Evolutionary conservation across 2,113 vertebrate genomes (phyloP).

Genomic region (Gadus chalcogrammus): DNA sequence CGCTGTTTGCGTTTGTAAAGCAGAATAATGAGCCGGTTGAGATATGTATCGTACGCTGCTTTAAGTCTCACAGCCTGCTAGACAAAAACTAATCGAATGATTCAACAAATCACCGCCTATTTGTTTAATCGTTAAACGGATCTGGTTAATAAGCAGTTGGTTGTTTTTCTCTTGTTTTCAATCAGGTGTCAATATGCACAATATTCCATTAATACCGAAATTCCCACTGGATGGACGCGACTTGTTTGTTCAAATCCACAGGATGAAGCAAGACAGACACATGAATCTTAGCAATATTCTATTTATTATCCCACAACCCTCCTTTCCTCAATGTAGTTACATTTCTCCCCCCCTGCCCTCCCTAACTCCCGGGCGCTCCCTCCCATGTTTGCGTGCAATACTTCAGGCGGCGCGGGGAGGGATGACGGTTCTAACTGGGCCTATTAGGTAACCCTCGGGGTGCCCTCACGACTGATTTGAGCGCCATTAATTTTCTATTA

Average conservation of each 20-base stretch:
- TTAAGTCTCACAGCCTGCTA: slow-evolving; percentile 52
- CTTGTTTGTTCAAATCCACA: background rate
- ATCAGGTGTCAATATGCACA: background rate
- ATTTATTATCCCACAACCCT: background rate
- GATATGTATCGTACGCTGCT: slow-evolving; percentile 57
- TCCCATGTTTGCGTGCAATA: slow-evolving; percentile 67
- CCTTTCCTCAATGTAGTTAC: slow-evolving; percentile 9
- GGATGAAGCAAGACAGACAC: background rate
- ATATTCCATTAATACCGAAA: background rate
- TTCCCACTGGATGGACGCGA: background rate
- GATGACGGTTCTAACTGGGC: slow-evolving; percentile 84
- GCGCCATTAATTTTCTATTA: slow-evolving; percentile 97
- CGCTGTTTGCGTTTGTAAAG: slow-evolving; percentile 51
- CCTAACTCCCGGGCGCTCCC: background rate
- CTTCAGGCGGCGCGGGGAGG: slow-evolving; percentile 79
- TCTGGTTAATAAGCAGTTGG: slow-evolving; percentile 15
- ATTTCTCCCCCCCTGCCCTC: background rate
- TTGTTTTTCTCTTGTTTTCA: slow-evolving; percentile 6
- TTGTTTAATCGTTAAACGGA: slow-evolving; percentile 25
- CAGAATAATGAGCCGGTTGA: slow-evolving; percentile 48
- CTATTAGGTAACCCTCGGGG: slow-evolving; percentile 89
- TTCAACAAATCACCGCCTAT: slow-evolving; percentile 21
- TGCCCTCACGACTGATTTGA: slow-evolving; percentile 87
- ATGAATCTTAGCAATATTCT: background rate
- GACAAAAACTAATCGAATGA: slow-evolving; percentile 50